phyloP scores from a whole-genome alignment of 2,797 vertebrate genomes.

The Dicrostonyx torquatus region DNA sequence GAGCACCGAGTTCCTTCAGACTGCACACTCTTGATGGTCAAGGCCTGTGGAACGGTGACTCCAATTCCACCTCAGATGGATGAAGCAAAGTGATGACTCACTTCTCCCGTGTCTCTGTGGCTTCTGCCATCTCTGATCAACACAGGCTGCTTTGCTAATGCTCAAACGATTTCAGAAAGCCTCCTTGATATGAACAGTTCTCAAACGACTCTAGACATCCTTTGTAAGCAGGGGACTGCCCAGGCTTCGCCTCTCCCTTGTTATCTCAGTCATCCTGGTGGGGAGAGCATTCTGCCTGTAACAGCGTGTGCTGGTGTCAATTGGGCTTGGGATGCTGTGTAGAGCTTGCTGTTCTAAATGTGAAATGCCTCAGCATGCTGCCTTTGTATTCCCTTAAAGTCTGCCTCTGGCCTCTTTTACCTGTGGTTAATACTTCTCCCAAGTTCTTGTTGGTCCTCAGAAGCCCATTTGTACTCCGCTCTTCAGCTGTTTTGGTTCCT shows the following conservation, averaged over 20 bases:
- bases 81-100: background rate
- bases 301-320: background rate
- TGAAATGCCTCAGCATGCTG: background rate
- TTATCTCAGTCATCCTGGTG: background rate
- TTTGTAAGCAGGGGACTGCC: background rate
- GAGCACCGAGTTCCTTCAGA: background rate
- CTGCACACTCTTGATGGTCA: background rate
- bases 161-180: background rate
- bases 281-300: background rate
- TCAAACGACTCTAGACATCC: background rate
- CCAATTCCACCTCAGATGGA: background rate
- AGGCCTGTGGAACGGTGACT: background rate
- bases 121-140: background rate
- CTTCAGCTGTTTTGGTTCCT: background rate
- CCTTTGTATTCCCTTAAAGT: background rate
- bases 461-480: background rate
- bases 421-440: background rate
- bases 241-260: background rate
- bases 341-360: background rate
- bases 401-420: background rate
- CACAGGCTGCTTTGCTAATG: background rate
- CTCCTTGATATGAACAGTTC: background rate
- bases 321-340: background rate
- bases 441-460: rapidly evolving
- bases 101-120: background rate